A percentile compares a stretch with the other conserved stretches of the same genome.
These are phyloP conservation scores for Leucoptera coffeella DNA, from an alignment of 2,888 invertebrate species.

Conservation along the genomic window DNA sequence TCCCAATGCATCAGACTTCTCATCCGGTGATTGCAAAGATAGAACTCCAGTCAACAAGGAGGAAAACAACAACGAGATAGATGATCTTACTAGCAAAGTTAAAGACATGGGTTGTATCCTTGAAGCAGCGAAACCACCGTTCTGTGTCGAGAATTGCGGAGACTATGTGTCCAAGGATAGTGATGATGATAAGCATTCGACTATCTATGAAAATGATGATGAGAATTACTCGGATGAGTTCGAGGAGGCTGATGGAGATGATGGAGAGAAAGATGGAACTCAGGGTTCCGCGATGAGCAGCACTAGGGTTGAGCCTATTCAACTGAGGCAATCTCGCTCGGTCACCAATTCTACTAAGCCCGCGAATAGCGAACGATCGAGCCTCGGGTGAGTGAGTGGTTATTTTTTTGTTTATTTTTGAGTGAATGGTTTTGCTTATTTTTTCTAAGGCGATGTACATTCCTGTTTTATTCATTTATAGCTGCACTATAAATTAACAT, in stretches of 20 bases:
- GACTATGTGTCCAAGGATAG: constrained; percentile 15
- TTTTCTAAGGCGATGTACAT: too few relatives aligned
- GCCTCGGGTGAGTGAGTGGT: constrained; percentile 1
- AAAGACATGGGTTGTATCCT: constrained; percentile 44
- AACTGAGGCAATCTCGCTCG: too few relatives aligned
- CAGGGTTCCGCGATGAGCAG: too few relatives aligned
- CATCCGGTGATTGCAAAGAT: constrained; percentile 33
- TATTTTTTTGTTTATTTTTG: too few relatives aligned
- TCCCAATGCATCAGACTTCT: constrained; percentile 12
- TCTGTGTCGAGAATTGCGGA: constrained; percentile 33
- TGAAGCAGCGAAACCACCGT: constrained; percentile 31
- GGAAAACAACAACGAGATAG: constrained; percentile 43
- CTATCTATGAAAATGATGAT: constrained; percentile 8
- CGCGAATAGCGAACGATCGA: background rate
- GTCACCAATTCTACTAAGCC: background rate
- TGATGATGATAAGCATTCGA: constrained; percentile 14
- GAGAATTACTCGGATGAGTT: constrained; percentile 41
- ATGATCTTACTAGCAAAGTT: constrained; percentile 35
- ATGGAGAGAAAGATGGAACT: constrained; percentile 15
- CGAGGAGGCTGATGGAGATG: constrained; percentile 34
- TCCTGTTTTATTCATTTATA: too few relatives aligned
- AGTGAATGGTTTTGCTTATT: too few relatives aligned
- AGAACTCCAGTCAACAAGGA: constrained; percentile 29
- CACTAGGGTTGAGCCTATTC: too few relatives aligned
- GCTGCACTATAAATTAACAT: too few relatives aligned